Percentiles rank a stretch among this genome's conserved stretches.
Conservation (phyloP, 1,140 invertebrate genomes). For the Dreissena rostriformis region DNA sequence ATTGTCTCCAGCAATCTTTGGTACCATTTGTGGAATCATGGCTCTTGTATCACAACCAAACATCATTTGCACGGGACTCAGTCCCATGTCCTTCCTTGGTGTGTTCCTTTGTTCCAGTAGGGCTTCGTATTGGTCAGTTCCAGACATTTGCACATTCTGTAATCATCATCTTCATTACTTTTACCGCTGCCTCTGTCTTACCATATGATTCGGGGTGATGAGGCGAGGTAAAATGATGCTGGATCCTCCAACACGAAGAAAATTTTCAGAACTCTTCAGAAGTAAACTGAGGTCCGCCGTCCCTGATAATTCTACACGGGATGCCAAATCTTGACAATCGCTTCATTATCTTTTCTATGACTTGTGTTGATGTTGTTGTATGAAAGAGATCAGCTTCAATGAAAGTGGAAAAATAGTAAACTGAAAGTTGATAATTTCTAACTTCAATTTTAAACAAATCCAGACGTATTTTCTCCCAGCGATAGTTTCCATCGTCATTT, state of each 20-base stretch:
- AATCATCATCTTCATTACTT: slow-evolving; percentile 60
- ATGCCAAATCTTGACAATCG: slow-evolving; percentile 62
- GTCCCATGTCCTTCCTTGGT: slow-evolving; percentile 48
- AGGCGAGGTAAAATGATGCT: slow-evolving; percentile 42
- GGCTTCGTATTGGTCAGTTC: slow-evolving; percentile 44
- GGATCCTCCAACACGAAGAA: slow-evolving; percentile 37
- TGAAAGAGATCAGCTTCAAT: slow-evolving; percentile 79
- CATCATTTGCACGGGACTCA: slow-evolving; percentile 60
- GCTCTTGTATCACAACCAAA: slow-evolving; percentile 52
- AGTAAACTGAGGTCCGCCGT: slow-evolving; percentile 63
- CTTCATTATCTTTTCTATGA: slow-evolving; percentile 55
- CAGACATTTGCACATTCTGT: slow-evolving; percentile 43
- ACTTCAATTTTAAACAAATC: slow-evolving; percentile 63
- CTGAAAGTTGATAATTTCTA: slow-evolving; percentile 59
- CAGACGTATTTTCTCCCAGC: slow-evolving; percentile 58
- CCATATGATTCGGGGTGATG: slow-evolving; percentile 57
- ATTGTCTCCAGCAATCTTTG: neutral
- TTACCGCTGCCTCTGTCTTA: slow-evolving; percentile 61
- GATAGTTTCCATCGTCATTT: slow-evolving; percentile 47
- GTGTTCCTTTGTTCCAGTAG: slow-evolving; percentile 61
- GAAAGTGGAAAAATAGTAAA: slow-evolving; percentile 59
- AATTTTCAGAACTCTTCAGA: slow-evolving; percentile 54
- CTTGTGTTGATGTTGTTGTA: slow-evolving; percentile 34
- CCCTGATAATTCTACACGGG: slow-evolving; percentile 58
- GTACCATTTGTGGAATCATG: slow-evolving; percentile 42